Base-by-base conservation (phyloP, 2,888 invertebrate genomes). In the Xestia rhomboidea region DNA sequence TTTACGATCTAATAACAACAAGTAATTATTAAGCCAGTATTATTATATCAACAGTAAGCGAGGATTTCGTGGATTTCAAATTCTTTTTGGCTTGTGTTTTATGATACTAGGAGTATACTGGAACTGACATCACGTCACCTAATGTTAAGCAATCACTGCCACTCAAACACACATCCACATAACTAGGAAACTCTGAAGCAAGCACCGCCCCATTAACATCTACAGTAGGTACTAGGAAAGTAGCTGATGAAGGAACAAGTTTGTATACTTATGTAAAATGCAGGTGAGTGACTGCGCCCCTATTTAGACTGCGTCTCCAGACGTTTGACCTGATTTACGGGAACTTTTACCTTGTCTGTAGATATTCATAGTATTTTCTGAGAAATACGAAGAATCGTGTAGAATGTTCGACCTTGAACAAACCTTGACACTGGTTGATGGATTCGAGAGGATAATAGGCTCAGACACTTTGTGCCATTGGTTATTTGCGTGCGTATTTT, bases 321-420 rank as follows among this genome's bases (percentile, higher is more conserved):
- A 64, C 82, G 83, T 77, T 83, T 79, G 77, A 82, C 77, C 77
- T 82, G 44, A 82, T 76, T 77, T 46, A 27, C 77, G 27, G 34
- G 27, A 51, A 82, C 76, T 44, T 51, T 44, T 62, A 63, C 34
- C 44, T 34, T 27, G 44, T 51, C 41, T 62, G 24, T 62, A 62
- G 51, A 38, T 38, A 75, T 82, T 63, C 15, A 7, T 60, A 34
- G 27, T 75, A 44, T 7, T 62, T 51, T 44, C 6, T 18, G 49
- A 34, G 27, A n/a, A 51, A 38, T 38, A 75, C 2, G 24, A 27
- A 51, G 15, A 46, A 38, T 21, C n/a, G 24, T 51, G 7, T 0
- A 44, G 41, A 27, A 27, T 8, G 7, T 30, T 18, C 41, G 1
- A 46, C 1, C 8, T 30, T 46, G 21, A 72, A 8, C 10, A 18